Percentiles rank a stretch among this genome's conserved stretches.
phyloP scores from a whole-genome alignment of 1,140 invertebrate genomes.

The Odontomachus brunneus region DNA sequence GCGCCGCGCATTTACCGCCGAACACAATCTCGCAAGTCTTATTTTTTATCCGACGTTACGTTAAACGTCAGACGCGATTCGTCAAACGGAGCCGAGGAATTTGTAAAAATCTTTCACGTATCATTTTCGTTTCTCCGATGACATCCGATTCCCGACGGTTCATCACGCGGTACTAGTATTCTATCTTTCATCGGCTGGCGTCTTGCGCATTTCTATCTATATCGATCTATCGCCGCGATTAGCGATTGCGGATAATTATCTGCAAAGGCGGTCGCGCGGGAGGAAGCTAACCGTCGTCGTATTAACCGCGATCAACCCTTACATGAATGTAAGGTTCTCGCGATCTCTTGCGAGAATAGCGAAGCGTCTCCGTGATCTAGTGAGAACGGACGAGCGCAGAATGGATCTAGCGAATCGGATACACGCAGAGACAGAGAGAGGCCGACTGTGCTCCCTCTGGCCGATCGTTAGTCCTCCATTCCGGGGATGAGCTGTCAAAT shows the following conservation, averaged over 20 bases:
- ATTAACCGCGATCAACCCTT: not conserved
- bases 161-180: too few species aligned
- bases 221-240: slow-evolving; percentile 49
- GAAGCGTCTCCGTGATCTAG: slow-evolving; percentile 18
- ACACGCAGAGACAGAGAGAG: too few species aligned
- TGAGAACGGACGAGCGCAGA: not conserved
- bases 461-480: not conserved
- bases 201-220: slow-evolving; percentile 35
- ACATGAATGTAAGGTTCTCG: not conserved
- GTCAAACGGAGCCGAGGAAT: too few species aligned
- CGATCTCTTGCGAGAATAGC: not conserved
- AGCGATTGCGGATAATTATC: slow-evolving; percentile 38
- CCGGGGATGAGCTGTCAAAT: not conserved
- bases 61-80: too few species aligned
- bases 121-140: too few species aligned
- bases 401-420: too few species aligned
- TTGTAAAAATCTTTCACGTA: too few species aligned
- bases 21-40: too few species aligned
- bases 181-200: not conserved
- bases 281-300: slow-evolving; percentile 4
- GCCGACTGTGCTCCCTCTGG: not conserved
- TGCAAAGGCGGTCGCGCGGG: slow-evolving; percentile 8
- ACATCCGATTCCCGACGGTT: too few species aligned
- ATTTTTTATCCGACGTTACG: too few species aligned
- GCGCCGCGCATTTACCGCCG: too few species aligned